Evolutionary conservation across 2,888 invertebrate species (phyloP), one percentile per base, ranked within the genome.

Genomic region (Sabatieria punctata): DNA sequence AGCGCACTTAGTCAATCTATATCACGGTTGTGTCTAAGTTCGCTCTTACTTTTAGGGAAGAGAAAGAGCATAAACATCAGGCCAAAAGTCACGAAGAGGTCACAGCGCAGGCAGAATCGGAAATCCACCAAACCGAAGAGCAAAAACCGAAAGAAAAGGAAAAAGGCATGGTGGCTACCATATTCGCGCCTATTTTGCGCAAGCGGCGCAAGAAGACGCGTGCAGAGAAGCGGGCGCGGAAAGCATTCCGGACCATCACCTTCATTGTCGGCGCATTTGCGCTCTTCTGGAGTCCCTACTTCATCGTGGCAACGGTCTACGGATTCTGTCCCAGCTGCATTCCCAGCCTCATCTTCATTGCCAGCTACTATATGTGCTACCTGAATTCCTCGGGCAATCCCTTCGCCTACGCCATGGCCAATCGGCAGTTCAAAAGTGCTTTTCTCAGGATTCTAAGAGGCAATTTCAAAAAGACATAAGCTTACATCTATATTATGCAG

Each of bases 351-450:
- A 48, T 64, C 6, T 64, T 63, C 54, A 59, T 59, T 19, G 51
- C 61, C 30, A 59, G 61, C 39, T 63, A 63, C 41, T 63, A 64
- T 51, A 57, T 61, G 58, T 64, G 64, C 57, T 64, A 64, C 49
- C 43, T 64, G 48, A 65, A 58, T 47, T 51, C 49, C 37, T 48
- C 53, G 45, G 55, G 61, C 13, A 64, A 64, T 47, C 64, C 64
- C 4, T 64, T 64, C 50, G 60, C 60, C 19, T 64, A 64, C 49
- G 64, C 64, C 6, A 54, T 59, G n/a, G 63, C 63, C 41, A 63
- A 63, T 45, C 52, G 59, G 25, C 60, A 63, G 46, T 63, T 63
- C 52, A 57, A 59, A 15, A 54, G 55, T 11, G 58, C 61, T 2
- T 63, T 63, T 49, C 45, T 48, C 4, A 30, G 46, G 15, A 41